Percentiles rank a stretch among this genome's conserved stretches.
phyloP scores from a whole-genome alignment of 2,113 vertebrate genomes.

The Girardinichthys multiradiatus region DNA sequence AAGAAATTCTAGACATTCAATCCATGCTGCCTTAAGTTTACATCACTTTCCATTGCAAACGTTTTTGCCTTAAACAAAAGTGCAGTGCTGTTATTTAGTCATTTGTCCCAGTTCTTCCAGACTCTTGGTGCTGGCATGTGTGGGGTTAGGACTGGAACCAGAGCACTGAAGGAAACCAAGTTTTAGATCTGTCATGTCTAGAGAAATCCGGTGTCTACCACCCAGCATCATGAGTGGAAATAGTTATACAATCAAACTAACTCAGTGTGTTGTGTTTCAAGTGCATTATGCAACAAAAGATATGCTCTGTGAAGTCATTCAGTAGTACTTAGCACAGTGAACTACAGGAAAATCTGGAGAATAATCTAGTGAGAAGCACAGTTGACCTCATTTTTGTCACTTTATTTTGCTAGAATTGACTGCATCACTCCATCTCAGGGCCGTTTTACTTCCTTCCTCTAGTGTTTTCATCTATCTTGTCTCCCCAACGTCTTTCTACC shows the following conservation, averaged over 20 bases:
- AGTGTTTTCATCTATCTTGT: constrained; percentile 21
- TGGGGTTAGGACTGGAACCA: constrained; percentile 56
- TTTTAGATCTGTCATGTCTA: constrained; percentile 2
- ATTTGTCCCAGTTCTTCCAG: constrained; percentile 42
- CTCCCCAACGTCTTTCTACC: background rate
- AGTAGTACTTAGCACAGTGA: constrained; percentile 14
- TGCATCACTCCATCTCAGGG: constrained; percentile 53
- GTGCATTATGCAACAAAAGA: constrained; percentile 50
- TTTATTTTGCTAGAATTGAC: constrained; percentile 1
- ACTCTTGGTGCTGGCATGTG: constrained; percentile 54
- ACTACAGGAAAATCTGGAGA: constrained; percentile 17
- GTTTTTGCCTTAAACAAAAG: constrained; percentile 90
- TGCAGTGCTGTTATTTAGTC: constrained; percentile 75
- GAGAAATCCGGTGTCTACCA: constrained; percentile 21
- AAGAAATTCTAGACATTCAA: constrained; percentile 75
- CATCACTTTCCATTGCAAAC: constrained; percentile 88
- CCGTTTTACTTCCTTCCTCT: constrained; percentile 29
- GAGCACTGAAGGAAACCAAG: constrained; percentile 11
- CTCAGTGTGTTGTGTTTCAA: constrained; percentile 26
- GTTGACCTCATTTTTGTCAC: constrained; percentile 18
- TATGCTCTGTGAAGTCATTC: constrained; percentile 25
- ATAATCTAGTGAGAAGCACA: constrained; percentile 19
- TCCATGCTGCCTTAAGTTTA: constrained; percentile 95
- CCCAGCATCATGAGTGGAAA: constrained; percentile 9
- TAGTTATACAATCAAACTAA: constrained; percentile 27